These are phyloP conservation scores for Caenorhabditis latens DNA, from an alignment of 1,140 invertebrate genomes.

Conservation along the genomic window DNA sequence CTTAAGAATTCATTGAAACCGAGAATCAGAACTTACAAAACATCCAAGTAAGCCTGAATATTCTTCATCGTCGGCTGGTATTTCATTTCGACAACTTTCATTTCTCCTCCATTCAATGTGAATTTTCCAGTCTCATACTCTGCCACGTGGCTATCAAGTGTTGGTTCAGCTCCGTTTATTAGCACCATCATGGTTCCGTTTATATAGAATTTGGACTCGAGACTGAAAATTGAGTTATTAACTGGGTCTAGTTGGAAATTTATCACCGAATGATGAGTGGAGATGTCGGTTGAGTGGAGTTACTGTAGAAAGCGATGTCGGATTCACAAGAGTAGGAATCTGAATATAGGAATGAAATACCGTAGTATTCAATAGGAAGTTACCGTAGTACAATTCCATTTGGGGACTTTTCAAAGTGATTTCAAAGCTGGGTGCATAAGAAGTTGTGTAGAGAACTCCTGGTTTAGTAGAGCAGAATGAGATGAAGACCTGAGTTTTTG, in stretches of 20 bases:
- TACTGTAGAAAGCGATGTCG: background rate
- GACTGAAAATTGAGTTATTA: background rate
- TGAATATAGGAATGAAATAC: background rate
- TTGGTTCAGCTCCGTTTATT: background rate
- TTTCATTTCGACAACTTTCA: constrained; percentile 8
- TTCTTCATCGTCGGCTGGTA: constrained; percentile 18
- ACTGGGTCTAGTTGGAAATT: background rate
- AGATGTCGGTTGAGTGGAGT: constrained; percentile 1
- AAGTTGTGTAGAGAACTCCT: constrained; percentile 24
- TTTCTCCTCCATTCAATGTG: background rate
- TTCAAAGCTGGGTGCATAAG: constrained; percentile 19
- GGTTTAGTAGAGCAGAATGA: background rate
- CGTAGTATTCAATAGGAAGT: background rate
- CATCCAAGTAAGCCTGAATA: constrained; percentile 11
- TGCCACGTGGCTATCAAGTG: background rate
- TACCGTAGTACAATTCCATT: constrained; percentile 51
- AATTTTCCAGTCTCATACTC: constrained; percentile 30
- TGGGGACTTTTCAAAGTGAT: background rate
- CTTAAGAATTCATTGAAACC: background rate
- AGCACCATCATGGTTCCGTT: constrained; percentile 30
- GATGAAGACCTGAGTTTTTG: background rate
- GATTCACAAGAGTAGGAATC: constrained; percentile 41
- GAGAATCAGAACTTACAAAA: constrained; percentile 15
- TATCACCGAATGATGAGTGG: constrained; percentile 28
- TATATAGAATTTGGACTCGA: background rate